Evolutionary conservation across 2,888 invertebrate species (phyloP), one percentile per base, ranked within the genome.

Genomic region (Atrina japonica): DNA sequence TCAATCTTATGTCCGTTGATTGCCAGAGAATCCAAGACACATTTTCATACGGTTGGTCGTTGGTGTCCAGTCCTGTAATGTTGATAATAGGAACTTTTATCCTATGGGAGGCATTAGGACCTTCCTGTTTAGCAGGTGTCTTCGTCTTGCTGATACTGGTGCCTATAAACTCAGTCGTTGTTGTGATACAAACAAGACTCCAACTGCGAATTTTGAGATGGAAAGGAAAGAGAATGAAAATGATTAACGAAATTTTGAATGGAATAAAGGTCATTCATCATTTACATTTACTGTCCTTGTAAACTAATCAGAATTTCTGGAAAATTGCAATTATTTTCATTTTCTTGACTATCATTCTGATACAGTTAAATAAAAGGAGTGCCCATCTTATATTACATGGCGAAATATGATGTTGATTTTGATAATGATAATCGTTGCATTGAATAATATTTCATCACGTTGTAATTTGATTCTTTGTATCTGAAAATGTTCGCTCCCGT

Each of bases 71-170:
- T 6, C 88, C 88, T 0, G 68, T 88, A 35, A 87, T 85, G 73
- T 87, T 83, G 41, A 68, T 68, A 23, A 73, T 87, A 83, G 73
- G 89, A 78, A 59, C 91, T 30, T 88, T 83, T 72, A 89, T 91
- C 63, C 79, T 91, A n/a, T 91, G 88, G 86, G 81, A 85, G 71
- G 83, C 91, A 70, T 79, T 92, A 82, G 66, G 93, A 0, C 94
- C 95, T 0, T 95, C 97, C 0, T 97, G 97, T 1, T 91, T 98
- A 1, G 96, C 97, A 49, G 97, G 97, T n/a, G 91, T 99, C 60
- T 95, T 94, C 2, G 95, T 98, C 27, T 96, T 99, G 95, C 94
- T 98, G 53, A 93, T 97, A 59, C 93, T 98, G 69, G 96, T 98
- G 7, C 91, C 89, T 0, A 41, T 86, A 6, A 88, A 87, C 63